These are phyloP conservation scores for Tiphia femorata DNA, from an alignment of 2,888 invertebrate genomes.

Conservation along the genomic window DNA sequence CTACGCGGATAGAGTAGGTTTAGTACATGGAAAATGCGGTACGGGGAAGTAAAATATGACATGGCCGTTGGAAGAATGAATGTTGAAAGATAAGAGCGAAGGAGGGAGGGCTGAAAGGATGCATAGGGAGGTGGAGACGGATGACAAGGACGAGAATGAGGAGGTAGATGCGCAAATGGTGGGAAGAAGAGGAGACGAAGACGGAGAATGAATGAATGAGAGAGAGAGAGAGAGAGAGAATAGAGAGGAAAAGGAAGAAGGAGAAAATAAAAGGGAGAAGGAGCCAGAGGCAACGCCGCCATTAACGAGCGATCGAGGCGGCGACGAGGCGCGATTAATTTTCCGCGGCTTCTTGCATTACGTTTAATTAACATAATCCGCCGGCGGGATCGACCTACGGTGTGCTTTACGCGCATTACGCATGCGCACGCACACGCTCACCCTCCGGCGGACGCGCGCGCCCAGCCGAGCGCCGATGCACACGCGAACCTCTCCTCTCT, in stretches of 20 bases:
- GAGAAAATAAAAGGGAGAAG: background rate
- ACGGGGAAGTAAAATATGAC: too few species aligned
- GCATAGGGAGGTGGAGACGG: too few species aligned
- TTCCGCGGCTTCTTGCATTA: conserved; percentile 44
- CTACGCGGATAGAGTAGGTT: too few species aligned
- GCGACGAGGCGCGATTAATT: conserved; percentile 43
- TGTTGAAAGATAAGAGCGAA: too few species aligned
- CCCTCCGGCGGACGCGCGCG: conserved; percentile 7
- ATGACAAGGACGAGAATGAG: too few species aligned
- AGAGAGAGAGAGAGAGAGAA: background rate
- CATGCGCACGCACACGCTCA: conserved; percentile 15
- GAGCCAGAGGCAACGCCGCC: conserved; percentile 27
- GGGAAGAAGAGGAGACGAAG: conserved; percentile 6
- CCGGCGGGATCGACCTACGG: conserved; percentile 25
- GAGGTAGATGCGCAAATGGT: too few species aligned
- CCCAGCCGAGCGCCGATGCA: conserved; percentile 3
- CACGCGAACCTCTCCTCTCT: background rate
- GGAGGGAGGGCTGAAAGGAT: too few species aligned
- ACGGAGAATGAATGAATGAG: too few species aligned
- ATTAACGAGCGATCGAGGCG: conserved; percentile 41
- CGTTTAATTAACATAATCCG: conserved; percentile 52
- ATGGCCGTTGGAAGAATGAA: too few species aligned
- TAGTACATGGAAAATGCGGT: too few species aligned
- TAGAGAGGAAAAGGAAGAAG: background rate
- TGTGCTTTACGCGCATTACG: too few species aligned